A percentile compares a stretch with the other conserved stretches of the same genome.
These are phyloP conservation scores for Hypotaenidia philippensis DNA, from an alignment of 2,797 vertebrate genomes.

Conservation along the genomic window DNA sequence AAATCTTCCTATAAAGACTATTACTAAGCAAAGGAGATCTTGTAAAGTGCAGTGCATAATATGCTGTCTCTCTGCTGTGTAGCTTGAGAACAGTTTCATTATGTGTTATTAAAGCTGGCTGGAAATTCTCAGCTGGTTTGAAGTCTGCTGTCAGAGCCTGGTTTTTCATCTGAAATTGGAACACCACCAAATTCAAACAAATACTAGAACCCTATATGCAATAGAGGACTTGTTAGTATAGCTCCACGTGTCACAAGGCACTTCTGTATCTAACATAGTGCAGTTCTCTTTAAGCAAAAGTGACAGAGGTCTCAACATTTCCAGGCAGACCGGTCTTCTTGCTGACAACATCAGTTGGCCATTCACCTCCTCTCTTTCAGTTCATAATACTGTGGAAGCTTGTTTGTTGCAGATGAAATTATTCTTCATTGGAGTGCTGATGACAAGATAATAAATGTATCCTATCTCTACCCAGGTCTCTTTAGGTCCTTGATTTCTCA, in stretches of 20 bases:
- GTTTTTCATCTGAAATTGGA: neutral
- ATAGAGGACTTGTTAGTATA: neutral
- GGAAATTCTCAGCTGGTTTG: neutral
- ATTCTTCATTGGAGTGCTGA: neutral
- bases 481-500: neutral
- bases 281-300: neutral
- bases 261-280: neutral
- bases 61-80: neutral
- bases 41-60: neutral
- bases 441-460: neutral
- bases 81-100: neutral
- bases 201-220: neutral
- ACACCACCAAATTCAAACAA: neutral
- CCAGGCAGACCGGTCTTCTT: neutral
- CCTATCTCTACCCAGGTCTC: neutral
- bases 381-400: neutral
- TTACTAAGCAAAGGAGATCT: neutral
- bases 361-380: neutral
- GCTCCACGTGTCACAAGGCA: neutral
- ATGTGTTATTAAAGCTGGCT: neutral
- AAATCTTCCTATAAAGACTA: neutral
- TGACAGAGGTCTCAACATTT: neutral
- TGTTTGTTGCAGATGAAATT: neutral
- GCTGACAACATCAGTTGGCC: neutral
- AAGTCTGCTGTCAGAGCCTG: neutral